These are phyloP conservation scores for Gallinago stenura DNA, from an alignment of 2,797 vertebrate genomes.

Conservation along the genomic window DNA sequence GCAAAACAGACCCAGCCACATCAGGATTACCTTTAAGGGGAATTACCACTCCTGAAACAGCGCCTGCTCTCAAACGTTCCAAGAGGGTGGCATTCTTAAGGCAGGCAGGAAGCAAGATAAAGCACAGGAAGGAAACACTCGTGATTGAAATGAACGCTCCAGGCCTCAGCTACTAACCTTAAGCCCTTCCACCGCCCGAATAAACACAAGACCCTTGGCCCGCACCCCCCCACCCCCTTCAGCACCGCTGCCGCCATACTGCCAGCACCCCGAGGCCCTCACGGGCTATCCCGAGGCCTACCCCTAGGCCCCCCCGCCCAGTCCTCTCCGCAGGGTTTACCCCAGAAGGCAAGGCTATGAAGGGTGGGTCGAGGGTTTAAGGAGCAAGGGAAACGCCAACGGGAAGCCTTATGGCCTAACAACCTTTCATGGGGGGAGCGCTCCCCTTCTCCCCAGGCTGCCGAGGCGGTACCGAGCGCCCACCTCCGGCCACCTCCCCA, in stretches of 20 bases:
- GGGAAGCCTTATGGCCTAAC: fast-evolving
- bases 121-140: neutral
- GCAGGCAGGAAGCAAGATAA: neutral
- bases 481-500: too few relatives aligned
- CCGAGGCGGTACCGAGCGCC: neutral
- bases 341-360: fast-evolving
- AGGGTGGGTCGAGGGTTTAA: fast-evolving
- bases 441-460: too few relatives aligned
- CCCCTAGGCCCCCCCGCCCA: neutral
- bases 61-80: neutral
- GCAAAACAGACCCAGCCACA: fast-evolving
- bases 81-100: neutral
- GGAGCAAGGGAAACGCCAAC: fast-evolving
- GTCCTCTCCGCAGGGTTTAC: neutral
- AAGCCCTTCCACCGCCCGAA: neutral
- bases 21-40: neutral
- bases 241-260: neutral
- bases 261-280: neutral
- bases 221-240: neutral
- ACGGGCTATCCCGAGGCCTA: neutral
- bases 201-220: fast-evolving
- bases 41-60: neutral
- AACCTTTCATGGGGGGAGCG: fast-evolving
- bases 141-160: neutral
- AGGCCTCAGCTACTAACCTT: neutral